Evolutionary conservation across 2,888 invertebrate genomes (phyloP), one percentile per base, ranked within the genome.

Genomic region (Lutraria lutraria): DNA sequence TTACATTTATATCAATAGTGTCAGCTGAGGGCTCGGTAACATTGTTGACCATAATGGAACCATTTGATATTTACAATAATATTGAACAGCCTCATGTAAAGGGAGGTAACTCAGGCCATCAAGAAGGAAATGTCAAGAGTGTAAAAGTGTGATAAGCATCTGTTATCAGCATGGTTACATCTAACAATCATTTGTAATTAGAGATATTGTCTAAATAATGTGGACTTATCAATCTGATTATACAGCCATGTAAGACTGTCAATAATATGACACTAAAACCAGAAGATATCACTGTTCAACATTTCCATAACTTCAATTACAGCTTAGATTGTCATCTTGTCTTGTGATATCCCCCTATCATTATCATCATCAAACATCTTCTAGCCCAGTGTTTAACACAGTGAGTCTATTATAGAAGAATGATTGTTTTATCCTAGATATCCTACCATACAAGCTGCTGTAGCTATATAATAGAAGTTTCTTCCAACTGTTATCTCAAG

Each of bases 211-310:
- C 63, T 68, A n/a, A 68, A 68, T n/a, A 8, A 68, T 68, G 63
- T 68, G 12, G 63, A 25, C 12, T 68, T 25, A 21, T 68, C 43
- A 43, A 68, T 68, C 63, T 25, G 63, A 68, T 68, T 25, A 25
- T n/a, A 68, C 63, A 68, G 25, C 25, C 25, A 68, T 25, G 63
- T 25, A 68, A 25, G 63, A 34, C 29, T 76, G 76, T 76, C 76
- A 76, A 76, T 31, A 15, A 76, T 76, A 15, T 76, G 76, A 76
- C 76, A 76, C 76, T 76, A 76, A 76, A 76, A 76, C 76, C 76
- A 31, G 29, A 31, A 34, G 76, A 34, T 34, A 25, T 76, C 76
- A 68, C 63, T 68, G 63, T 25, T n/a, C 12, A 25, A n/a, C 63
- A 68, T 68, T 68, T 68, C 63, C 63, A 68, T 68, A 68, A 68